These are phyloP conservation scores for Pseudomyrmex cubaensis DNA, from an alignment of 1,140 invertebrate genomes.

Conservation along the genomic window DNA sequence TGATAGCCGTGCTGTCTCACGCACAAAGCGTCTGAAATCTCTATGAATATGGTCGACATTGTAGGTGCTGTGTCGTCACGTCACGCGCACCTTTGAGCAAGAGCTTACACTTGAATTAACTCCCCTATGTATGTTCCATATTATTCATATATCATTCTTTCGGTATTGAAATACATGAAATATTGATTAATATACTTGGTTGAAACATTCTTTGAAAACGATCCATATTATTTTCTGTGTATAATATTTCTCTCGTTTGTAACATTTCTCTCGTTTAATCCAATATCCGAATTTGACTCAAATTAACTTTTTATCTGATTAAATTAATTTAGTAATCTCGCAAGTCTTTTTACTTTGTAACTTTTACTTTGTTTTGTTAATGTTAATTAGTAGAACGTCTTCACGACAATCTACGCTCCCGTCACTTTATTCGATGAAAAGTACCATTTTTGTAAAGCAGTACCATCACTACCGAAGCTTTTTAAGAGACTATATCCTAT, in stretches of 20 bases:
- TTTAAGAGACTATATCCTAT: neutral
- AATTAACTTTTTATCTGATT: too few species aligned
- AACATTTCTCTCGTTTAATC: too few species aligned
- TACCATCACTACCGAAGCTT: neutral
- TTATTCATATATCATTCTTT: neutral
- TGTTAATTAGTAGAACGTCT: neutral
- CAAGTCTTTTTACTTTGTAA: too few species aligned
- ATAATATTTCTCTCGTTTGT: too few species aligned
- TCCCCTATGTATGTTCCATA: neutral
- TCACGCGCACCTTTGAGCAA: neutral
- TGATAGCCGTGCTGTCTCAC: slow-evolving; percentile 74
- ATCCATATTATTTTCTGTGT: too few species aligned
- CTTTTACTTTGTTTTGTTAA: too few species aligned
- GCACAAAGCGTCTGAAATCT: slow-evolving; percentile 72
- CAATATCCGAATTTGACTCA: too few species aligned
- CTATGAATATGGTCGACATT: slow-evolving; percentile 59
- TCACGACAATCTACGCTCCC: neutral
- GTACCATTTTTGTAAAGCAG: neutral
- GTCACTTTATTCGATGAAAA: neutral
- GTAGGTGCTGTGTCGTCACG: slow-evolving; percentile 17
- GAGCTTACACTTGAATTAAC: neutral
- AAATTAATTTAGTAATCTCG: too few species aligned
- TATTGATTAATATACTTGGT: too few species aligned
- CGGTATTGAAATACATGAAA: too few species aligned
- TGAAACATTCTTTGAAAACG: too few species aligned